A percentile compares a stretch with the other conserved stretches of the same genome.
Evolutionary conservation across 2,888 invertebrate species (phyloP).

Genomic region (Acanthosepion esculentum): DNA sequence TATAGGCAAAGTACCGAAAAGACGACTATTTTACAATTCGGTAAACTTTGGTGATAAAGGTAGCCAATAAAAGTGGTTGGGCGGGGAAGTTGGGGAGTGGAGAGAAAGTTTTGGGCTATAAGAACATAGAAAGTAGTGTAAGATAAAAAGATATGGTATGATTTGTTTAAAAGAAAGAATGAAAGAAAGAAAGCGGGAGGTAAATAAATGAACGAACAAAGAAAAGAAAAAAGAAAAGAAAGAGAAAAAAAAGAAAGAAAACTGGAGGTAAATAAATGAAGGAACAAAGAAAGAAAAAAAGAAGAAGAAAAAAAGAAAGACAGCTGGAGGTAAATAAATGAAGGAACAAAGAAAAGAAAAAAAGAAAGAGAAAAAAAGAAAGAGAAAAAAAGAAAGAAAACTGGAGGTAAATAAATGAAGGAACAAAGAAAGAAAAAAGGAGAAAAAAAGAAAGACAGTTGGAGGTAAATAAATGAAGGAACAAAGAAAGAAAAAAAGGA

Average conservation of each 20-base stretch:
- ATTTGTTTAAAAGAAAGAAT: background rate
- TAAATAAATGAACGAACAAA: background rate
- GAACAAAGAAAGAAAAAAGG: background rate
- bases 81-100: no score
- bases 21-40: background rate
- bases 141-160: background rate
- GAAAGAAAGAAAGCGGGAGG: background rate
- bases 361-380: no score
- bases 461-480: background rate
- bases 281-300: background rate
- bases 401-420: background rate
- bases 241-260: background rate
- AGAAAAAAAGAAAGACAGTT: background rate
- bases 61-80: background rate
- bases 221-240: background rate
- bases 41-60: background rate
- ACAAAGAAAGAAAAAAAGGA: background rate
- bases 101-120: background rate
- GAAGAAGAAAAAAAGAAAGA: no score
- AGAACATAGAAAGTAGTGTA: background rate
- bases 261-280: background rate
- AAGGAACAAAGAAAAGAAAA: background rate
- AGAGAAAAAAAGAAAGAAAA: background rate
- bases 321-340: no score
- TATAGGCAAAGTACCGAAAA: background rate